Percentiles rank a stretch among this genome's conserved stretches.
These are phyloP conservation scores for Ariolimax columbianus DNA, from an alignment of 2,888 invertebrate genomes.

Conservation along the genomic window DNA sequence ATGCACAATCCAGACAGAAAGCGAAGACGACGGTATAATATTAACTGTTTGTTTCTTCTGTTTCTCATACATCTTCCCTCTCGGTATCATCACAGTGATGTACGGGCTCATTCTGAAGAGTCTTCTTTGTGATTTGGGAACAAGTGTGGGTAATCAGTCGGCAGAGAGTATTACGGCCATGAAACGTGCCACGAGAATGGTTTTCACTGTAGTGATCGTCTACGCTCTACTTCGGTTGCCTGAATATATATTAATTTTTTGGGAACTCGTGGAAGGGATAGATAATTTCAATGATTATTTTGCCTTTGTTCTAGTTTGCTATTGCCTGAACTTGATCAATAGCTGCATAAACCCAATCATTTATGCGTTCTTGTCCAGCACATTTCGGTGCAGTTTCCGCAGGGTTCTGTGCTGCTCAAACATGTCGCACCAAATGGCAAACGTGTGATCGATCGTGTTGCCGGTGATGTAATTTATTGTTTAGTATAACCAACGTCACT, in stretches of 20 bases:
- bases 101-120: conserved; percentile 93
- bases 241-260: conserved; percentile 86
- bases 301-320: conserved; percentile 79
- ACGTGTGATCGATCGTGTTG: conserved; percentile 70
- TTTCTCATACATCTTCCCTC: conserved; percentile 91
- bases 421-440: conserved; percentile 63
- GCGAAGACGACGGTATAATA: too few relatives aligned
- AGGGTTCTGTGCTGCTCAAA: conserved; percentile 75
- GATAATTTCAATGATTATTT: conserved; percentile 81
- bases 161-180: conserved; percentile 90
- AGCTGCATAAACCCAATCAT: conserved; percentile 96
- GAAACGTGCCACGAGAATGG: conserved; percentile 93
- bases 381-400: conserved; percentile 92
- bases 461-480: too few relatives aligned
- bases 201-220: conserved; percentile 92
- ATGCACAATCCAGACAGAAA: conserved; percentile 62
- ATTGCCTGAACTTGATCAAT: conserved; percentile 89
- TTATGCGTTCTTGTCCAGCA: conserved; percentile 95
- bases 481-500: too few relatives aligned
- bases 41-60: conserved; percentile 83
- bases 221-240: conserved; percentile 88
- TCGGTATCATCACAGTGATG: conserved; percentile 90
- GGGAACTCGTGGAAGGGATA: conserved; percentile 87
- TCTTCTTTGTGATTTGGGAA: conserved; percentile 88
- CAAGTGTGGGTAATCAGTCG: conserved; percentile 86